Evolutionary conservation across 2,113 vertebrate genomes (phyloP), one percentile per base, ranked within the genome.

Genomic region (Tupaia chinensis): DNA sequence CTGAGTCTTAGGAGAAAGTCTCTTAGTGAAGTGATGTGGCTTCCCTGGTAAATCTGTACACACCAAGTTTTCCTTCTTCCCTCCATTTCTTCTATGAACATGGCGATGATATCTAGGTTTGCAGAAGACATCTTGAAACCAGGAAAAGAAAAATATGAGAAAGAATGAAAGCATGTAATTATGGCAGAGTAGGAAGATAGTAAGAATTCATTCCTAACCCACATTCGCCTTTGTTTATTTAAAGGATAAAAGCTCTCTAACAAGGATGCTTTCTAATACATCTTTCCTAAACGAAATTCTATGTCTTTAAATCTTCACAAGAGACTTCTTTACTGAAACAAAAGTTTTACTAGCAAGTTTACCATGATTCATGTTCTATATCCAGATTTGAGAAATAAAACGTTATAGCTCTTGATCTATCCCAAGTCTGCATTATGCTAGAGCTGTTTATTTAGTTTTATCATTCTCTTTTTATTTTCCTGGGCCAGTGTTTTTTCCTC

Each of bases 301-400:
- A 4, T 34, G 10, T 77, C 29, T 95, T 95, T 84, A 92, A 53
- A 29, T 44, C 25, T 84, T 9, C 16, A 81, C 16, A 70, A 53
- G 20, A 80, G 20, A 58, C 19, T 53, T 86, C 22, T 27, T 68
- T 89, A 34, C 2, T 2, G 77, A 65, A 94, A 27, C 9, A 80
- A 77, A 70, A 3, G 0, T 32, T 89, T 95, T 70, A 70, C 5
- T 86, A 23, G 22, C 19, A 89, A 23, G 25, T 90, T 5, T 90
- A 25, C 32, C 69, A 68, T 81, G 63, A 69, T 66, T 89, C 17
- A 87, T 53, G 22, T 1, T 4, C 16, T 9, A 44, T 56, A 79
- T 29, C 20, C 29, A 83, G 5, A 79, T 86, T 96, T 94, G 2
- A 80, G 20, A 6, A 91, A 89, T 93, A 27, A 60, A 91, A 91